These are phyloP conservation scores for Eriosoma lanigerum DNA, from an alignment of 1,140 invertebrate species.

Conservation along the genomic window DNA sequence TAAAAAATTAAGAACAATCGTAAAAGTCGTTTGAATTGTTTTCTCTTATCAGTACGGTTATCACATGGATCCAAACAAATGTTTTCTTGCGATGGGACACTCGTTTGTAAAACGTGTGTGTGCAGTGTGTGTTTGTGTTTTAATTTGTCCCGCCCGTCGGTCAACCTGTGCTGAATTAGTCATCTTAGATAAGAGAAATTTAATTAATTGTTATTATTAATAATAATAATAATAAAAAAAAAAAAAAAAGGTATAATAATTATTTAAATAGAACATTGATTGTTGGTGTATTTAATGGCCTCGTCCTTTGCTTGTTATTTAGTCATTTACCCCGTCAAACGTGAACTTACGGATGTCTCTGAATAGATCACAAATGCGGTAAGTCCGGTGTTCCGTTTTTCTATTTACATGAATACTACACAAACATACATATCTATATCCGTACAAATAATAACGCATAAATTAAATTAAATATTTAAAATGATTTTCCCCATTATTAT, in stretches of 20 bases:
- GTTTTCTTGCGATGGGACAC: no score
- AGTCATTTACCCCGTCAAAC: slow-evolving; percentile 17
- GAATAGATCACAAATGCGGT: slow-evolving; percentile 14
- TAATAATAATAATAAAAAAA: slow-evolving; percentile 29
- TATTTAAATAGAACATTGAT: slow-evolving; percentile 45
- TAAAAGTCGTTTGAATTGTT: no score
- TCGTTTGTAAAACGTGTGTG: background rate
- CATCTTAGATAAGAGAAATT: slow-evolving; percentile 31
- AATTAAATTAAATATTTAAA: no score
- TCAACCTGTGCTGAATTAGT: slow-evolving; percentile 21
- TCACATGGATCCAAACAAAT: no score
- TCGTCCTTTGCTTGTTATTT: slow-evolving; percentile 32
- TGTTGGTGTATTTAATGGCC: slow-evolving; percentile 37
- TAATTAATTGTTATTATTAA: slow-evolving; percentile 46
- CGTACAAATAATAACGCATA: background rate
- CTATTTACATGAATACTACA: no score
- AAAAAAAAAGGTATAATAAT: slow-evolving; percentile 5
- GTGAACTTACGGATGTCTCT: slow-evolving; percentile 31
- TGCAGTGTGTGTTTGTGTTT: background rate
- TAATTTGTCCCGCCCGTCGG: background rate
- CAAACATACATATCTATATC: background rate
- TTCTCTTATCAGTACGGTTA: no score
- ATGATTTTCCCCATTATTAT: no score
- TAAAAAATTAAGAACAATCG: no score
- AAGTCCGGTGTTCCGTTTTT: slow-evolving; percentile 16